phyloP scores from a whole-genome alignment of 2,888 invertebrate genomes.

The Meteorus colon region DNA sequence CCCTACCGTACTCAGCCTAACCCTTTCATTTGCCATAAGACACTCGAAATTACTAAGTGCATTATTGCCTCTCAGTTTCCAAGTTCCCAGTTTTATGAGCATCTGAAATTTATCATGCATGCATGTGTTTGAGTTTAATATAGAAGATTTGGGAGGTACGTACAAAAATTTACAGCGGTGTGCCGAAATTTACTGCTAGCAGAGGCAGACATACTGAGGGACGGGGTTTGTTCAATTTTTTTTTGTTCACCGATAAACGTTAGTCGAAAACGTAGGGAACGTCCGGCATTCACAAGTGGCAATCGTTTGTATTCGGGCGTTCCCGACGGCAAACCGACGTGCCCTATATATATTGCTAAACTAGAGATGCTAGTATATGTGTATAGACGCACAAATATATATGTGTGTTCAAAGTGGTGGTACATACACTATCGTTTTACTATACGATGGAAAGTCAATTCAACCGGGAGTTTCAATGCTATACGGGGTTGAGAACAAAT shows the following conservation, averaged over 20 bases:
- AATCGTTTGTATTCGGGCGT: conserved; percentile 30
- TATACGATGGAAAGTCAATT: conserved; percentile 51
- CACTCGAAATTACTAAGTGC: background rate
- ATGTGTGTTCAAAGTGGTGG: background rate
- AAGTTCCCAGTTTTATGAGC: background rate
- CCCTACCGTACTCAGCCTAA: background rate
- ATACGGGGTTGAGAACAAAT: conserved; percentile 54
- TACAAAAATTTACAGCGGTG: background rate
- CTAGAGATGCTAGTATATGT: background rate
- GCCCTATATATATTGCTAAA: conserved; percentile 1
- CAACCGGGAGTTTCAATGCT: conserved; percentile 47
- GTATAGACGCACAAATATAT: background rate
- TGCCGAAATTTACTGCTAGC: background rate
- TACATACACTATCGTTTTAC: background rate
- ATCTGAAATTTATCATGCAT: background rate
- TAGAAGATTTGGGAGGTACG: background rate
- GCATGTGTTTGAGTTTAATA: background rate
- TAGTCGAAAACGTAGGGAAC: conserved; percentile 7
- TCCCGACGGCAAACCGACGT: conserved; percentile 23
- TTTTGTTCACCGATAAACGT: conserved; percentile 11
- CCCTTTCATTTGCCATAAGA: background rate
- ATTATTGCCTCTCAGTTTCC: background rate
- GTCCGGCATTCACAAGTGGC: conserved; percentile 14
- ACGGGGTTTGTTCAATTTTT: background rate
- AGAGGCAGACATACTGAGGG: background rate